Evolutionary conservation across 2,113 vertebrate species (phyloP).

Genomic region (Genyomyrus donnyi): DNA sequence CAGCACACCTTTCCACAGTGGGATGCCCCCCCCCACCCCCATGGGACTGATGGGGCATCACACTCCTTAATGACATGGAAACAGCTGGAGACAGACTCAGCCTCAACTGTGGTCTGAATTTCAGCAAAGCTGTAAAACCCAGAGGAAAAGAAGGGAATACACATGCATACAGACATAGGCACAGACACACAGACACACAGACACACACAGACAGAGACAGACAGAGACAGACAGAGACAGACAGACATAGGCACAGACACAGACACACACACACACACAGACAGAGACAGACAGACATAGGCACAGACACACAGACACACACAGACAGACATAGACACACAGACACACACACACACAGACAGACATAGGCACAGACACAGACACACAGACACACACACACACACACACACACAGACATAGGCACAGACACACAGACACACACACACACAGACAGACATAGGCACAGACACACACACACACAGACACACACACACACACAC

Average conservation of each 20-base stretch:
- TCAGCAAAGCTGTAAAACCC: conserved; percentile 1
- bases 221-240: no score
- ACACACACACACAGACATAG: no score
- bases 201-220: background rate
- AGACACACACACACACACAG: no score
- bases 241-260: no score
- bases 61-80: conserved; percentile 12
- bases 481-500: background rate
- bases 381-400: no score
- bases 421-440: background rate
- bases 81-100: conserved; percentile 28
- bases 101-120: background rate
- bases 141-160: background rate
- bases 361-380: background rate
- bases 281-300: background rate
- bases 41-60: conserved; percentile 10
- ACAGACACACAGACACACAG: background rate
- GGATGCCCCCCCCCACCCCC: background rate
- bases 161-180: background rate
- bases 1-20: background rate
- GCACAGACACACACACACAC: no score
- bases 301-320: background rate
- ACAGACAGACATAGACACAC: no score
- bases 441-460: background rate
- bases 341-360: no score